A percentile compares a stretch with the other conserved stretches of the same genome.
Evolutionary conservation across 2,113 vertebrate genomes (phyloP).

Genomic region (Nibea coibor): DNA sequence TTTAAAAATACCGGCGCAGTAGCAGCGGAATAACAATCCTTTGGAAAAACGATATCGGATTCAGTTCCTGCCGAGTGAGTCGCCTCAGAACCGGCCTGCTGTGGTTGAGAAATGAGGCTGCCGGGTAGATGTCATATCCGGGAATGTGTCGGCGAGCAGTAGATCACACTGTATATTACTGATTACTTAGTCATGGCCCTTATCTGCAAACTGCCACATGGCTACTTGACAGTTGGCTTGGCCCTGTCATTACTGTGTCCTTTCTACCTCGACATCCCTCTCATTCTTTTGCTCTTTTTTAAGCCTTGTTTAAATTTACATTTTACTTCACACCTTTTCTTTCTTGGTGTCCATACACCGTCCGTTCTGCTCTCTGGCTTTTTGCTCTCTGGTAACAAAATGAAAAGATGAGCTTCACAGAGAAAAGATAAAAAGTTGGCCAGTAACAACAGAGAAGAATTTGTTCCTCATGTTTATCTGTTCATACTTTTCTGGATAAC

Average conservation of each 20-base stretch:
- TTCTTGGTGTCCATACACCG: constrained; percentile 13
- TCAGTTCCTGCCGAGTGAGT: constrained; percentile 64
- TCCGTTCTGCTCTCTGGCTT: not conserved
- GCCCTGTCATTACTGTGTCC: constrained; percentile 30
- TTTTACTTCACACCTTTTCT: constrained; percentile 1
- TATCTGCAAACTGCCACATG: constrained; percentile 84
- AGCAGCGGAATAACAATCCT: constrained; percentile 61
- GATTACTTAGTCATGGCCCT: constrained; percentile 76
- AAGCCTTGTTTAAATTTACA: not conserved
- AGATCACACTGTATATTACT: constrained; percentile 70
- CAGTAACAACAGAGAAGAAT: constrained; percentile 13
- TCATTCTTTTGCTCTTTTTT: constrained; percentile 22
- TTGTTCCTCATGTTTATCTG: constrained; percentile 21
- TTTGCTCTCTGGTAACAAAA: constrained; percentile 16
- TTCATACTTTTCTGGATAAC: constrained; percentile 2
- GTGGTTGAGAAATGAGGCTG: constrained; percentile 63
- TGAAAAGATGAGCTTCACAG: constrained; percentile 44
- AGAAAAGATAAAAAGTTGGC: constrained; percentile 32
- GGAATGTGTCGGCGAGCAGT: constrained; percentile 48
- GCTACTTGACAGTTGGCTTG: constrained; percentile 62
- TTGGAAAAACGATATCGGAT: constrained; percentile 71
- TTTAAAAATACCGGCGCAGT: constrained; percentile 63
- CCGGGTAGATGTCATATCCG: constrained; percentile 62
- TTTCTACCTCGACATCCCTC: constrained; percentile 37
- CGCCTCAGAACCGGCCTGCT: constrained; percentile 56